Evolutionary conservation across 2,888 invertebrate species (phyloP).

Genomic region (Sycophila texana): DNA sequence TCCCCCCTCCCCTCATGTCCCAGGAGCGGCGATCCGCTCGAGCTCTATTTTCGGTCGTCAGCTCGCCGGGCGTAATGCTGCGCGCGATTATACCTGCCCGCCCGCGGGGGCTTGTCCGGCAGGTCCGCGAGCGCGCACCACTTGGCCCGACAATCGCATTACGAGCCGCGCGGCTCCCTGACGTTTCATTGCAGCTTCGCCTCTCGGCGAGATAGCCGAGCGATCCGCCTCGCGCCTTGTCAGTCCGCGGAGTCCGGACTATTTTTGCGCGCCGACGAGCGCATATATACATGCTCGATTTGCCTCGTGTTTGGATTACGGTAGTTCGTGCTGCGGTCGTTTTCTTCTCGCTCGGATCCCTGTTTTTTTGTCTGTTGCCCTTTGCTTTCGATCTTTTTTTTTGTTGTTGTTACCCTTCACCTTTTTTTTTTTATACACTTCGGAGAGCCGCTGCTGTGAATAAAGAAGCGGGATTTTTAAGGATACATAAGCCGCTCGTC

Average conservation of each 20-base stretch:
- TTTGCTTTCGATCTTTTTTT: no score
- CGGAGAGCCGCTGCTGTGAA: no score
- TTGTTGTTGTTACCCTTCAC: background rate
- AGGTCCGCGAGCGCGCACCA: slow-evolving; percentile 24
- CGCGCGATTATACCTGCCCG: slow-evolving; percentile 21
- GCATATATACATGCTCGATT: background rate
- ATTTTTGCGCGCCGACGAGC: slow-evolving; percentile 17
- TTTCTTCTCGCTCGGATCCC: background rate
- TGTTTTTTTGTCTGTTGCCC: background rate
- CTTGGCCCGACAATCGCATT: slow-evolving; percentile 29
- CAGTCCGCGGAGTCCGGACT: slow-evolving; percentile 17
- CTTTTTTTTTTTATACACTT: no score
- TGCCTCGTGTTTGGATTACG: slow-evolving; percentile 16
- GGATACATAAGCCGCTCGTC: background rate
- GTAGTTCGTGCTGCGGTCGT: slow-evolving; percentile 6
- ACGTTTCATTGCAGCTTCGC: slow-evolving; percentile 52
- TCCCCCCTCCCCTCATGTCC: background rate
- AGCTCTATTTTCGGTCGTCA: background rate
- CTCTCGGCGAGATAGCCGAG: slow-evolving; percentile 41
- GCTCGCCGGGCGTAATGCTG: background rate
- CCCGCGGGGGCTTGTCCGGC: slow-evolving; percentile 28
- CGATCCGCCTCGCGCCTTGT: background rate
- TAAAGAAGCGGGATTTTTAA: no score
- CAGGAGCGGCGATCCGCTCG: background rate
- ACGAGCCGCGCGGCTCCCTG: slow-evolving; percentile 32